Base-by-base conservation (phyloP, 2,113 vertebrate genomes). In the Vimba vimba region DNA sequence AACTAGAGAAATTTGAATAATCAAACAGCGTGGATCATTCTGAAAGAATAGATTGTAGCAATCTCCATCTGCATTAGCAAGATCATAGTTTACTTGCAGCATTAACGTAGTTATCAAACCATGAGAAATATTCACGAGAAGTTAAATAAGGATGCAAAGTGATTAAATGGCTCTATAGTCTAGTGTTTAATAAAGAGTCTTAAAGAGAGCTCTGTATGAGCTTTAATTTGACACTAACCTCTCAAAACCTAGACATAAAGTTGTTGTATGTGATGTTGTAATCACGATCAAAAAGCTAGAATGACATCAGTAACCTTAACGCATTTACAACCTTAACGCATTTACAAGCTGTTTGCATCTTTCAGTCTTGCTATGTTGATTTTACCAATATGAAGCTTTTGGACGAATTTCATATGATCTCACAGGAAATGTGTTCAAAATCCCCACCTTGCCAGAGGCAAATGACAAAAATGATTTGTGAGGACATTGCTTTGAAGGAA, bases 371-470 rank as follows among this genome's bases (percentile, higher is more conserved):
- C 52, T 19, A 55, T 55, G 57, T 69, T 69, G 27, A 69, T 50
- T 82, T 80, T 13, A 52, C 17, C 23, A 69, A 33, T 21, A 17
- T 50, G 19, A 69, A 50, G 45, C 27, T 7, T 69, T 82, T 69
- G 80, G 25, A 52, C 6, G 36, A 39, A 73, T 25, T 45, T 57
- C 60, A 79, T 25, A 39, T 82, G 30, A 69, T 68, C 55, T 52
- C 23, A 47, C 86, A 87, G 79, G 79, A 88, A 82, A 76, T 88
- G 62, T 55, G 68, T 60, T 85, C 10, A 69, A 62, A 75, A 76
- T 52, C 33, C 59, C 47, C 59, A 75, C n/a, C 78, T 45, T 43
- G 55, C 83, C 60, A 33, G 69, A 76, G 86, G 82, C 75, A 66
- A 64, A 62, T 86, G 43, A 47, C 57, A 69, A 66, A 86, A 23